Percentiles rank a stretch among this genome's conserved stretches.
phyloP scores from a whole-genome alignment of 1,140 invertebrate species.

The Prorops nasuta region DNA sequence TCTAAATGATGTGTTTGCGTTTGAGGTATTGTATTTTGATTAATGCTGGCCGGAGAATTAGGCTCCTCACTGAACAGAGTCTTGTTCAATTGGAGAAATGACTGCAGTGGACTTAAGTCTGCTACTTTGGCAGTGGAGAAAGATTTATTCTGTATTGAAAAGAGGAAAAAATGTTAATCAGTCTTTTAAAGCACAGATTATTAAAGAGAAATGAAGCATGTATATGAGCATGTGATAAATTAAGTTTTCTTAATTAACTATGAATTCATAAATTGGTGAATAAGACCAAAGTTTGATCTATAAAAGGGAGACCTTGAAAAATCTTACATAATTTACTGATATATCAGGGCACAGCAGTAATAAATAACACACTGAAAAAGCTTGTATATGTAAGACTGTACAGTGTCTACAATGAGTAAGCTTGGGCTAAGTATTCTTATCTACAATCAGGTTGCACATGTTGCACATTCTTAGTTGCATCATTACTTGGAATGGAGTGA shows the following conservation, averaged over 20 bases:
- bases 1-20: slow-evolving; percentile 49
- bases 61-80: slow-evolving; percentile 44
- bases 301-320: slow-evolving; percentile 31
- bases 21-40: slow-evolving; percentile 52
- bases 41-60: slow-evolving; percentile 52
- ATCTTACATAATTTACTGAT: slow-evolving; percentile 31
- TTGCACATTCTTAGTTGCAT: slow-evolving; percentile 45
- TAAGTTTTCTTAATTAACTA: slow-evolving; percentile 9
- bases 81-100: slow-evolving; percentile 51
- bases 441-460: slow-evolving; percentile 44
- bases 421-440: slow-evolving; percentile 36
- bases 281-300: slow-evolving; percentile 28
- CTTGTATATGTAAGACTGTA: slow-evolving; percentile 13
- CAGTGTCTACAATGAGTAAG: slow-evolving; percentile 12
- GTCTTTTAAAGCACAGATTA: background rate
- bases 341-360: slow-evolving; percentile 29
- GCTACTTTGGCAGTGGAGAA: slow-evolving; percentile 53
- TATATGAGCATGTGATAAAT: no score
- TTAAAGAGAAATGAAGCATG: background rate
- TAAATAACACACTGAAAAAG: no score
- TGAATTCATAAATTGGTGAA: slow-evolving; percentile 15
- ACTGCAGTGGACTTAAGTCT: slow-evolving; percentile 45
- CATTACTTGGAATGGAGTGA: slow-evolving; percentile 43
- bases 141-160: slow-evolving; percentile 45
- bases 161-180: background rate